Evolutionary conservation across 2,797 vertebrate species (phyloP), one percentile per base, ranked within the genome.

Genomic region (Melopsittacus undulatus): DNA sequence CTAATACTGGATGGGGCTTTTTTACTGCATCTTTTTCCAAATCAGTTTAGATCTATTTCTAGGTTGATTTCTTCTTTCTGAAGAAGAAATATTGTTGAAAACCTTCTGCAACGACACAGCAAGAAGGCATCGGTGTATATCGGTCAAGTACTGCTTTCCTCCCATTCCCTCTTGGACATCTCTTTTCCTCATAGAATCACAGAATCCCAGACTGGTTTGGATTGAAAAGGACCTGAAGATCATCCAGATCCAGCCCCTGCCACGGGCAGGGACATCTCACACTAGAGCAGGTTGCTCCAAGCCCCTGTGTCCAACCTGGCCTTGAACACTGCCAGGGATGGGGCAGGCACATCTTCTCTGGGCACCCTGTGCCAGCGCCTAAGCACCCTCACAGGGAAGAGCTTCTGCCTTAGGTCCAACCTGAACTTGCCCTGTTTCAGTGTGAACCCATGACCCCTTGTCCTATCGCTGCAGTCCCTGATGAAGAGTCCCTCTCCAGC

Each of bases 1-100:
- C 0, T 32, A 56, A 77, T 0, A 0, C 38, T 9, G 29, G 43
- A 62, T 8, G 3, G 7, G 19, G 5, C 5, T 38, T 67, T 61
- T 48, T 36, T 32, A 59, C 17, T 14, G 24, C 18, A 61, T 6
- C 27, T 23, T 81, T 42, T 51, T 66, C 51, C n/a, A 21, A 21
- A 56, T 22, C 22, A 23, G 11, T 57, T 57, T 57, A 24, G 22
- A 57, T 34, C 22, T 57, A 34, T 57, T 57, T 34, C n/a, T 57
- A 34, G 24, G 22, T 34, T 14, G 34, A 57, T 57, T 57, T 57
- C 56, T 34, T 57, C 56, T 57, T 24, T 57, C 56, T 57, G 66
- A 20, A 61, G 67, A 67, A 78, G 73, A 83, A 68, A 56, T 27
- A 27, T 2, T 29, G 20, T 22, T 34, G 12, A 81, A 94, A 75